Conservation (phyloP, 2,113 vertebrate species). For the Mesembrinibis cayennensis region DNA sequence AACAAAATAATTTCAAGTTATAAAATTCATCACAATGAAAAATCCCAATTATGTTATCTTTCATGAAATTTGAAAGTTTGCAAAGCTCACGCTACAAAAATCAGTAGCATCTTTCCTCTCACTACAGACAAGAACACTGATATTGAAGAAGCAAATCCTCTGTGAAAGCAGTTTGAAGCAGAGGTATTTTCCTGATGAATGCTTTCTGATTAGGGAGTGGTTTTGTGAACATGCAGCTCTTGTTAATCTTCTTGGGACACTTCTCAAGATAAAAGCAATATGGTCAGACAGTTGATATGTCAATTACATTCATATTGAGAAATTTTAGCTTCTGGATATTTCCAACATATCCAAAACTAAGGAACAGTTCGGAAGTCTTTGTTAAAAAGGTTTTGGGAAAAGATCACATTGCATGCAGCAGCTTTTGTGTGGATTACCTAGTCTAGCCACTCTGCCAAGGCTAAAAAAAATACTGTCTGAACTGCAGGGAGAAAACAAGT, state of each 20-base stretch:
- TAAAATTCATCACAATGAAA: neutral
- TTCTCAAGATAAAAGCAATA: conserved; percentile 48
- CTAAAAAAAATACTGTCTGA: conserved; percentile 79
- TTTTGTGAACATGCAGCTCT: neutral
- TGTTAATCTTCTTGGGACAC: conserved; percentile 33
- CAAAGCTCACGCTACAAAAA: neutral
- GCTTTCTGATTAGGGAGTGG: neutral
- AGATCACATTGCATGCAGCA: conserved; percentile 80
- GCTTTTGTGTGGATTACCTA: conserved; percentile 81
- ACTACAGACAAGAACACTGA: neutral
- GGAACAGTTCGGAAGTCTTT: conserved; percentile 68
- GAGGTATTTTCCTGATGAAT: conserved; percentile 6
- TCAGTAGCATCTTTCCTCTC: neutral
- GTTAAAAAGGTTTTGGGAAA: conserved; percentile 69
- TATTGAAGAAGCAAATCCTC: conserved; percentile 10
- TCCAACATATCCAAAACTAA: conserved; percentile 66
- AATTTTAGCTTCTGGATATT: conserved; percentile 71
- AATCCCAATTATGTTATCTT: neutral
- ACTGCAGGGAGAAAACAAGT: conserved; percentile 66
- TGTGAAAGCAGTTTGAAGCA: conserved; percentile 22
- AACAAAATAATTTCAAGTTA: neutral
- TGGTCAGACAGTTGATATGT: conserved; percentile 47
- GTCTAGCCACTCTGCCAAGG: conserved; percentile 81
- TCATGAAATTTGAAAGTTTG: neutral
- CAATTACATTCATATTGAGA: conserved; percentile 65